Base-by-base conservation (phyloP, 2,113 vertebrate genomes). In the Oreotrochilus melanogaster region DNA sequence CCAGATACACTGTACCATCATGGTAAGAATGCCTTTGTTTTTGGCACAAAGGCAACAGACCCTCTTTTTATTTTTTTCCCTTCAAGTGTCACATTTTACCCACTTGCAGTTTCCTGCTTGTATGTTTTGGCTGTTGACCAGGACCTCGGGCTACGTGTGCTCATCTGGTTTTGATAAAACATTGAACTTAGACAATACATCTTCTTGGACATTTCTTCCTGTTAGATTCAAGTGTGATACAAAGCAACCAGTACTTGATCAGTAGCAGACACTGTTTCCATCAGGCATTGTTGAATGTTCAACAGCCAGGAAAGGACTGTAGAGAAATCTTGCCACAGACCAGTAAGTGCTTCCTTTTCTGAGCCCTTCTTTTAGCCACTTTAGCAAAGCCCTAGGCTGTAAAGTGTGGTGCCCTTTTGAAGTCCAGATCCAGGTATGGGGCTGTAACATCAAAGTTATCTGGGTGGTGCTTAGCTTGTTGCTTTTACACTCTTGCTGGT, bases 131-230 rank as follows among this genome's bases (percentile, higher is more conserved):
- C 95, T 95, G 61, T 84, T 51, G 54, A 73, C 95, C 96, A 96
- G 93, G 72, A 51, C 86, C 80, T 71, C 2, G 16, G 93, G 92
- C 94, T 92, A 24, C 71, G 86, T 74, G 89, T 88, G 66, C 86
- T 97, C 97, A 96, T 96, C 92, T 97, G 96, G 97, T 96, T 96
- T 96, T 94, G 94, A 96, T 97, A 96, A 94, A 97, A 66, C 83
- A 65, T 79, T 71, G 73, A 90, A 90, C 61, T 92, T 96, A 96
- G 94, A 96, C 94, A 92, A 93, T 95, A 96, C 93, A 92, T 95
- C 94, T 97, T 97, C 91, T 93, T 76, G 92, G 95, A 95, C 92
- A 81, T 91, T 95, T 96, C 95, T 97, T 96, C 95, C 95, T 96
- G 88, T 84, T 95, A 96, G 95, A 93, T 95, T 93, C 71, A 79